These are phyloP conservation scores for crab-eating macaque (Macaca fascicularis) DNA, from an alignment of 2,113 vertebrate species.

Conservation along the genomic window DNA sequence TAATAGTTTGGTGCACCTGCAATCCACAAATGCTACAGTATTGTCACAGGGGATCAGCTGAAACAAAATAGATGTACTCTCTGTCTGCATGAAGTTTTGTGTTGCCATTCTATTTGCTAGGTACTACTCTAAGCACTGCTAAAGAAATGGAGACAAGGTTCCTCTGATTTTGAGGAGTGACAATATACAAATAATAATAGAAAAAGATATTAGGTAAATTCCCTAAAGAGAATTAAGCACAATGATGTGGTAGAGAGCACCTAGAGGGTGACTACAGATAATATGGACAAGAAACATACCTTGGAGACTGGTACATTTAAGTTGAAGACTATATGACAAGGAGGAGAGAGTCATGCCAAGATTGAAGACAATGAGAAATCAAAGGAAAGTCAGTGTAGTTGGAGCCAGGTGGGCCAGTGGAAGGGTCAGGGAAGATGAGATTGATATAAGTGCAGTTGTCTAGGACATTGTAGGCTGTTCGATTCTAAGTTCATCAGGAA, in stretches of 20 bases:
- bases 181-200: background rate
- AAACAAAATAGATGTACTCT: background rate
- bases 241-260: background rate
- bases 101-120: background rate
- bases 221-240: background rate
- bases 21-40: background rate
- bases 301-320: background rate
- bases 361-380: background rate
- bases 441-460: background rate
- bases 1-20: background rate
- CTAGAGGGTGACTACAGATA: background rate
- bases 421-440: background rate
- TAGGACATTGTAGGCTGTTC: background rate
- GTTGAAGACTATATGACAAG: background rate
- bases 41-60: background rate
- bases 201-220: background rate
- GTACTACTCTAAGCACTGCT: background rate
- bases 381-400: background rate
- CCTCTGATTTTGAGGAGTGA: background rate
- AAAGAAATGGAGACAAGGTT: no score
- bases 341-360: background rate
- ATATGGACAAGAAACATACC: background rate
- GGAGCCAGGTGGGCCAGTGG: background rate
- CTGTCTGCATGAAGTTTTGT: background rate
- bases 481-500: background rate